Percentiles rank a stretch among this genome's conserved stretches.
phyloP scores from a whole-genome alignment of 2,888 invertebrate genomes.

The Hemistola chrysoprasaria region DNA sequence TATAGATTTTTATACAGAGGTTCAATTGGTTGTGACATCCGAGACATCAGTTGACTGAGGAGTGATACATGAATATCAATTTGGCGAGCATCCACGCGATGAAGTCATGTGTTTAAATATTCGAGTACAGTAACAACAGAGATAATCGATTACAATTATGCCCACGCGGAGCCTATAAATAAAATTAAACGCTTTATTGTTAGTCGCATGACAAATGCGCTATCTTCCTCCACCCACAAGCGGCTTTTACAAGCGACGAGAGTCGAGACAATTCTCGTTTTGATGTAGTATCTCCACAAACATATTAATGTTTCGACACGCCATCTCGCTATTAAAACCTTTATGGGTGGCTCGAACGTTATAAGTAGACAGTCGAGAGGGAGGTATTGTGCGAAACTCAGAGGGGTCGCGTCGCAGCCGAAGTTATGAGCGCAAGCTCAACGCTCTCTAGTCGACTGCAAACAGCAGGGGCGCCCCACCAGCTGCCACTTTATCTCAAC shows the following conservation, averaged over 20 bases:
- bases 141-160: conserved; percentile 54
- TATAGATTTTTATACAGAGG: no score
- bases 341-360: conserved; percentile 57
- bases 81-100: conserved; percentile 17
- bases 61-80: conserved; percentile 1
- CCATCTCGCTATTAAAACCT: conserved; percentile 69
- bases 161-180: conserved; percentile 70
- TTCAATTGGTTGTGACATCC: neutral
- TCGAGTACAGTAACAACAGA: conserved; percentile 52
- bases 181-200: conserved; percentile 72
- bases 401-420: conserved; percentile 45
- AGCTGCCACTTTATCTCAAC: conserved; percentile 68
- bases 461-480: conserved; percentile 56
- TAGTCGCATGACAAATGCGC: conserved; percentile 71
- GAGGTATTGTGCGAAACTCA: conserved; percentile 46
- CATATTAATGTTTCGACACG: conserved; percentile 74
- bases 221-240: conserved; percentile 62
- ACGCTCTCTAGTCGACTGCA: conserved; percentile 53
- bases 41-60: neutral
- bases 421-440: conserved; percentile 49
- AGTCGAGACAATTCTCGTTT: conserved; percentile 50
- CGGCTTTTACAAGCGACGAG: conserved; percentile 31
- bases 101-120: conserved; percentile 49
- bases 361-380: conserved; percentile 46
- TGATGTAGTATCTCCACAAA: conserved; percentile 59